Conservation (phyloP, 2,888 invertebrate genomes). For the Cheilosia soror region DNA sequence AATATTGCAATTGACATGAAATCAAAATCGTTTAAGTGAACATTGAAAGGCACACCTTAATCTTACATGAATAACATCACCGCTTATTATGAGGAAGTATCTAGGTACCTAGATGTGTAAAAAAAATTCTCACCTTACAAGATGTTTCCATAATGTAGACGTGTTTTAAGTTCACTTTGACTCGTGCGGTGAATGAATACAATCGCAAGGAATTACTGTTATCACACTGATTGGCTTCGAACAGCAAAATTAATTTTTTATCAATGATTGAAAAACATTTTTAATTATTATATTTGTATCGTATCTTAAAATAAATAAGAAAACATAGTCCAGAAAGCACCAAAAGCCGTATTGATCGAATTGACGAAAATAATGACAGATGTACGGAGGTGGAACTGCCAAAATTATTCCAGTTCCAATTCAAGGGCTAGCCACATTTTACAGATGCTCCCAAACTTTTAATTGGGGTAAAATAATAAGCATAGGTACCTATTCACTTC, state of each 20-base stretch:
- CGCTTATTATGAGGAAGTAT: conserved; percentile 18
- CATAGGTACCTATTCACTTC: too few relatives aligned
- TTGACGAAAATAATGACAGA: conserved; percentile 35
- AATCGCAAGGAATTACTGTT: background rate
- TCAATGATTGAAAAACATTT: conserved; percentile 5
- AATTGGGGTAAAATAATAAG: too few relatives aligned
- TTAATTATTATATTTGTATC: background rate
- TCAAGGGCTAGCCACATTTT: too few relatives aligned
- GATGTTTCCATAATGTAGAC: conserved; percentile 52
- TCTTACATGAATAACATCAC: background rate
- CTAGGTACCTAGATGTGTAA: background rate
- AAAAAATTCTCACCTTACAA: conserved; percentile 57
- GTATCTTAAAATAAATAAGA: background rate
- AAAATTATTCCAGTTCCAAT: background rate
- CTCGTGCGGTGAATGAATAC: conserved; percentile 28
- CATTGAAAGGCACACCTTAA: conserved; percentile 16
- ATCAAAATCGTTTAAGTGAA: too few relatives aligned
- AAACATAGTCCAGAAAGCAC: background rate
- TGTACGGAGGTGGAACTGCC: background rate
- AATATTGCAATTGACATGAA: too few relatives aligned
- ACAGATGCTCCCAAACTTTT: conserved; percentile 17
- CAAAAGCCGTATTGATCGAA: conserved; percentile 37
- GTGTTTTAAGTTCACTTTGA: conserved; percentile 20
- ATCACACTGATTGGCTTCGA: background rate
- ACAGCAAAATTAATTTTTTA: background rate